Evolutionary conservation across 2,888 invertebrate species (phyloP), one percentile per base, ranked within the genome.

Genomic region (Cremastinae sp.): DNA sequence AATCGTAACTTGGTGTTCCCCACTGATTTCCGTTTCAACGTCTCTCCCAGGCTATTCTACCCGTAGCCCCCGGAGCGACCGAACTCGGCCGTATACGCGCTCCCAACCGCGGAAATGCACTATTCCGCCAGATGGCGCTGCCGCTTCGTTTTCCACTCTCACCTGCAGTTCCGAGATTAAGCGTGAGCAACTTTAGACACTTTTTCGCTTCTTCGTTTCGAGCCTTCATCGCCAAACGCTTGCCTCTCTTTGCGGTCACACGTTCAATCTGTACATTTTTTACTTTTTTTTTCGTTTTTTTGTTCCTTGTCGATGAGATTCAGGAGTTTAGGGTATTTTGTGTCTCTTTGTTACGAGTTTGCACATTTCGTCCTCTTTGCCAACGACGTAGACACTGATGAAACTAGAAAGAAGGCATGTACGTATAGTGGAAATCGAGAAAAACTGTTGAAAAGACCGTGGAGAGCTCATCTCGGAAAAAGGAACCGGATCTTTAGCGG

Each of bases 1-100:
- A 89, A 89, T 89, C 87, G 86, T 87, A 89, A 88, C 87, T 89
- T 88, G 81, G 81, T 83, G 81, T 84, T 85, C 87, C 87, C 87
- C 82, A 84, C 87, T 87, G 87, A 87, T 86, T 87, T 85, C 83
- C 86, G 84, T 86, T 83, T 85, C 81, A 53, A 80, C 74, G 79
- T 71, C 20, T 72, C 54, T 58, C 74, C 16, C 59, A 62, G 41
- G 49, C 49, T 38, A 12, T 41, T 51, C 36, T 28, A 10, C 51
- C 16, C 51, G 5, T 34, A 18, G 58, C 61, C 45, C 54, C 36
- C 28, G 53, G 28, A 43, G 34, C 12, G 3, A 58, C 36, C 22
- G 51, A 28, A 28, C 2, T 61, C 47, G 20, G 34, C 18, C 65
- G 9, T n/a, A 10, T 7, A 58, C 9, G 22, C 56, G 16, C 22